Conservation (phyloP, 2,113 vertebrate species). For the Barnardius zonarius region DNA sequence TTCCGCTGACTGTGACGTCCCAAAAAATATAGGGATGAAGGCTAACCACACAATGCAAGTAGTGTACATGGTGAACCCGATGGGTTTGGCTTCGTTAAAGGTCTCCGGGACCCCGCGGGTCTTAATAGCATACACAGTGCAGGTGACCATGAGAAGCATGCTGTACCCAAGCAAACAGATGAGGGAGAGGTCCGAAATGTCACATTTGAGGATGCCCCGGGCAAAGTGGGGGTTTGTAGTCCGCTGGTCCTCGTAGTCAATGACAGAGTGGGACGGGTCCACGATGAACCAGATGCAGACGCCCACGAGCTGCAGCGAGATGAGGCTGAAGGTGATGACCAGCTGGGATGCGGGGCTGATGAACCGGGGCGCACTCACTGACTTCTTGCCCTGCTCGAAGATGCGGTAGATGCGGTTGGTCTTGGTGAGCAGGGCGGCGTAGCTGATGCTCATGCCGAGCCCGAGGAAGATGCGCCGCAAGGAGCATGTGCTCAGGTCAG, state of each 20-base stretch:
- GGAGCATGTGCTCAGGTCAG: constrained; percentile 86
- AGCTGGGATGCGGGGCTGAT: constrained; percentile 95
- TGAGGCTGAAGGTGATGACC: constrained; percentile 94
- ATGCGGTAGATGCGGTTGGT: constrained; percentile 98
- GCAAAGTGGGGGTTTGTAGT: constrained; percentile 88
- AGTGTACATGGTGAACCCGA: constrained; percentile 98
- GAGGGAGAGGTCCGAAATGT: constrained; percentile 95
- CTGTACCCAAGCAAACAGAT: constrained; percentile 97
- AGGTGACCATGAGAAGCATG: constrained; percentile 98
- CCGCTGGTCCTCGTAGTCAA: constrained; percentile 96
- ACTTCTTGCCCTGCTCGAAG: constrained; percentile 96
- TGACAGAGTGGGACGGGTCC: constrained; percentile 91
- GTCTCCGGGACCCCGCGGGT: constrained; percentile 94
- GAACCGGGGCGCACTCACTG: constrained; percentile 88
- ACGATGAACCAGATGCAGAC: constrained; percentile 96
- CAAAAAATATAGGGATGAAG: constrained; percentile 98
- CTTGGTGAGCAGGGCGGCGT: constrained; percentile 94
- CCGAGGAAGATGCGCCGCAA: constrained; percentile 91
- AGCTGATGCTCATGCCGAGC: constrained; percentile 96
- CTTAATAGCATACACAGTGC: constrained; percentile 97
- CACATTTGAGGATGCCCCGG: constrained; percentile 86
- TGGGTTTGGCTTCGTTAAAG: constrained; percentile 98
- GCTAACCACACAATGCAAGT: constrained; percentile 98
- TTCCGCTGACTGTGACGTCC: constrained; percentile 90
- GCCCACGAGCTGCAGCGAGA: constrained; percentile 92